Evolutionary conservation across 2,797 vertebrate genomes (phyloP).

Genomic region (Pygocentrus nattereri): DNA sequence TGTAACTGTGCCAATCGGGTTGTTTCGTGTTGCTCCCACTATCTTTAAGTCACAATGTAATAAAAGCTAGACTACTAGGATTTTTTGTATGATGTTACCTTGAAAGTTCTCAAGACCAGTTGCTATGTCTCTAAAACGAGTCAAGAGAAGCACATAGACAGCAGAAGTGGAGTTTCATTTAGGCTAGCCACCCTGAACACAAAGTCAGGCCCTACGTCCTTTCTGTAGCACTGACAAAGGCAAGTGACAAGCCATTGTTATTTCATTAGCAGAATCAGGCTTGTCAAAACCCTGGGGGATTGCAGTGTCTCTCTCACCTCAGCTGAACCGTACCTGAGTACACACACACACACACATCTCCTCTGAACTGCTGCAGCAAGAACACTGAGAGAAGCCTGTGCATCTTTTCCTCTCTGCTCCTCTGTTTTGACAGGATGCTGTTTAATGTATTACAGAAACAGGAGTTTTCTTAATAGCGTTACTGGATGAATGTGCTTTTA

Average conservation of each 20-base stretch:
- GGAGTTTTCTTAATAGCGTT: slow-evolving; percentile 1
- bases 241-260: slow-evolving; percentile 47
- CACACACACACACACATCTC: neutral
- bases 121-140: slow-evolving; percentile 53
- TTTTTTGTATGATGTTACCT: slow-evolving; percentile 36
- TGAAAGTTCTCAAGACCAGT: slow-evolving; percentile 21
- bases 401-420: neutral
- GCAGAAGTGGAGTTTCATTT: slow-evolving; percentile 39
- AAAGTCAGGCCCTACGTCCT: slow-evolving; percentile 33
- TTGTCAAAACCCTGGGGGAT: slow-evolving; percentile 24
- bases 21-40: slow-evolving; percentile 20
- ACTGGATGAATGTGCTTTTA: neutral
- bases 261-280: slow-evolving; percentile 49
- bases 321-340: slow-evolving; percentile 37
- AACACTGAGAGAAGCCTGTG: neutral
- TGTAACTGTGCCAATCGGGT: neutral
- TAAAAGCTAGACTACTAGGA: slow-evolving; percentile 19
- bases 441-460: slow-evolving; percentile 12
- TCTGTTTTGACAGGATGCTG: slow-evolving; percentile 4
- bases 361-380: neutral
- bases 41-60: slow-evolving; percentile 33
- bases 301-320: slow-evolving; percentile 10
- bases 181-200: slow-evolving; percentile 23
- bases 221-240: slow-evolving; percentile 31
- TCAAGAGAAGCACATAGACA: slow-evolving; percentile 52